Evolutionary conservation across 2,113 vertebrate genomes (phyloP), one percentile per base, ranked within the genome.

Genomic region (Hystrix brachyura): DNA sequence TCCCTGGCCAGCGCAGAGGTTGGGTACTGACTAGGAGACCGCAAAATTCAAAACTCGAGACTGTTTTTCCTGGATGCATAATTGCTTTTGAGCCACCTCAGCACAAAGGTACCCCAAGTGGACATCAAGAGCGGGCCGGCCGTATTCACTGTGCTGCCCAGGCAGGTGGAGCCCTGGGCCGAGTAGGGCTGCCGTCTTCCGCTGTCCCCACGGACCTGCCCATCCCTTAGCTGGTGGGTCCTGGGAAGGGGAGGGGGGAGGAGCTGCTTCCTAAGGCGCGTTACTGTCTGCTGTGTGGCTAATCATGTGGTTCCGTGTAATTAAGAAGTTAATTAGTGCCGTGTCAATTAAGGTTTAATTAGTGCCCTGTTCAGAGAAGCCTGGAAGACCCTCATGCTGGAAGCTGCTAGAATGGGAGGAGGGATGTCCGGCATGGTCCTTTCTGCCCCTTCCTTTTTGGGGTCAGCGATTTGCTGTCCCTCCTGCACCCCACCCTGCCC

Each of bases 261-360:
- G 96, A 95, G 95, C 57, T 76, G 97, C 98, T 97, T 98, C 98
- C 98, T 98, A 98, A 98, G 98, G 98, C 98, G 98, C 97, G 98
- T 98, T 98, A 98, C 98, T 92, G 92, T 98, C 95, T 98, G 98
- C 98, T 97, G 97, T 71, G 98, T 98, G 87, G 98, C 98, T 99
- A 98, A 99, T 99, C 99, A 98, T 98, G 98, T 98, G 98, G 98
- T 98, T 98, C 98, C 82, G 12, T 99, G 98, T 99, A 99, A 99
- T 99, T 99, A 99, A 99, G 98, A 98, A 99, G 98, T 98, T 99
- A 99, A 99, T 99, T 99, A 99, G 98, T 97, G 98, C 98, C 0
- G 95, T 98, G 98, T 98, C 99, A 99, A 98, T 99, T 99, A 98
- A 98, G 98, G 98, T 98, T 99, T 99, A 98, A 99, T 99, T 99